A percentile compares a stretch with the other conserved stretches of the same genome.
Conservation (phyloP, 2,113 vertebrate genomes). For the Tyrannus savana region DNA sequence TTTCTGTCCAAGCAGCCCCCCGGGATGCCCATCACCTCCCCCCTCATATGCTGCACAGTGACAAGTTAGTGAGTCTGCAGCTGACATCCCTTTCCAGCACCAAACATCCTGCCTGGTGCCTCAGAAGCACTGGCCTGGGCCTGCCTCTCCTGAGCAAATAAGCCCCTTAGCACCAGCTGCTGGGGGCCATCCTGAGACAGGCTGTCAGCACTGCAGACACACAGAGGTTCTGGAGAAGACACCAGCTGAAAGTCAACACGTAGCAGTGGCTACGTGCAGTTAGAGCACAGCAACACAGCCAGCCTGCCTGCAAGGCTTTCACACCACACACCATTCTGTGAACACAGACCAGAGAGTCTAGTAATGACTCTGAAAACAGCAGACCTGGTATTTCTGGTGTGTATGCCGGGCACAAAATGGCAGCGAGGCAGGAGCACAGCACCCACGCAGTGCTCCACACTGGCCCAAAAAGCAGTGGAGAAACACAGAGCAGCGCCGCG, state of each 20-base stretch:
- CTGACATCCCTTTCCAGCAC: neutral
- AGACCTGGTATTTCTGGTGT: neutral
- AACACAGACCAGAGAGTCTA: neutral
- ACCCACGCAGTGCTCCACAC: neutral
- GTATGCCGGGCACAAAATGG: neutral
- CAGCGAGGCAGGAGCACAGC: neutral
- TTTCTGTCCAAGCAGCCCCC: neutral
- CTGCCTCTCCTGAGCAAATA: neutral
- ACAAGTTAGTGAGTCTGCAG: neutral
- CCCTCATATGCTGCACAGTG: neutral
- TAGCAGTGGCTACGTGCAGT: neutral
- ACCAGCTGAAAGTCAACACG: neutral
- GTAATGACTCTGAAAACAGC: neutral
- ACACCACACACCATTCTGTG: neutral
- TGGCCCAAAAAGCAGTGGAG: neutral
- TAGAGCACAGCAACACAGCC: neutral
- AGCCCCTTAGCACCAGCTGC: neutral
- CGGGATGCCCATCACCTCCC: neutral
- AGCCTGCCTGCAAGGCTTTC: neutral
- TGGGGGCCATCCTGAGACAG: neutral
- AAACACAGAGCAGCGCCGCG: neutral
- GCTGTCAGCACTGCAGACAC: neutral
- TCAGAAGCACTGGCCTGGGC: neutral
- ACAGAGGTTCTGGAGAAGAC: neutral
- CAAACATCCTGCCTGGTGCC: neutral